Base-by-base conservation (phyloP, 37 sponge, comb jelly and placozoan genomes). In the Oopsacas minuta region DNA sequence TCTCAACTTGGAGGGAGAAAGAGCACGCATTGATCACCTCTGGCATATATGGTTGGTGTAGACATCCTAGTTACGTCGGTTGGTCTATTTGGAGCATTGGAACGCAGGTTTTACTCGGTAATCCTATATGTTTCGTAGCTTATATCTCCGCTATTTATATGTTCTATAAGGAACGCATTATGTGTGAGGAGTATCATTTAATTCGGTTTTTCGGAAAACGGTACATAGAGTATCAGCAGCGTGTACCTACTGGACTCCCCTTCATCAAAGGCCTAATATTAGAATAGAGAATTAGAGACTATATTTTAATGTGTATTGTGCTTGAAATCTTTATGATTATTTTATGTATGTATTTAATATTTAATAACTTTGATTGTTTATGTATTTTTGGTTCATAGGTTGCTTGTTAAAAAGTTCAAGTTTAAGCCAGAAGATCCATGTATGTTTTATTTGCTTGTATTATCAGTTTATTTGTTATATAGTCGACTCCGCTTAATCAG, bases 31-130 rank as follows among this genome's bases (percentile, higher is more conserved):
- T 97, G 15, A 94, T 97, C 0, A 93, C 91, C 0, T 23, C 28
- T 23, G 99, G 95, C 25, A 87, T 97, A 83, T 97, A 97, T 84
- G 28, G 84, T 23, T 22, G 86, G 42, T 92, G 90, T 37, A 83
- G 99, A 20, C 99, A 97, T 53, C 99, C 99, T 1, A 90, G 95
- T 23, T 97, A 97, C 82, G 90, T 93, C 20, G 99, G 99, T 7
- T 97, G 95, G 93, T 91, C 94, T 86, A 93, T 93, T 83, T 97
- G 99, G 99, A 94, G 95, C 82, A 86, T 94, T 36, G 99, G 95
- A 15, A 94, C 93, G 36, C 99, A 97, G 84, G 39, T 94, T 0
- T 38, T 97, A 17, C 89, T 97, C 36, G 91, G 89, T 69, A 97
- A 97, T 39, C 99, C 99, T 0, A 82, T 94, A 36, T 94, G 95